phyloP scores from a whole-genome alignment of 1,140 invertebrate species.

The Pseudomyrmex flavicornis region DNA sequence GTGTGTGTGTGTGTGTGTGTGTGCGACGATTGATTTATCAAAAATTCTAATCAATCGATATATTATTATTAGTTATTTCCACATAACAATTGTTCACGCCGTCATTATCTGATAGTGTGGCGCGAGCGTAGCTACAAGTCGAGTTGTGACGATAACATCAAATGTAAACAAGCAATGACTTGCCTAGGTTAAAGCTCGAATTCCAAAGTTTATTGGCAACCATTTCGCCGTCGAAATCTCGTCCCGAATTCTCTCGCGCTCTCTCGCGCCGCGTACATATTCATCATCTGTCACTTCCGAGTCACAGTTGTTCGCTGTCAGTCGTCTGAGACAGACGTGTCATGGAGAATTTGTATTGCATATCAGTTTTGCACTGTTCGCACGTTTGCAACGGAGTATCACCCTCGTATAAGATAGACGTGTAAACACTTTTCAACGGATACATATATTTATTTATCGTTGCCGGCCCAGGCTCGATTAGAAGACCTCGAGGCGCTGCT shows the following conservation, averaged over 20 bases:
- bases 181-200: constrained; percentile 14
- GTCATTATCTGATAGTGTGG: not conserved
- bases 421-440: too few relatives aligned
- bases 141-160: constrained; percentile 10
- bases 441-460: too few relatives aligned
- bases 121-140: not conserved
- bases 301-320: too few relatives aligned
- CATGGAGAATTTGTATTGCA: too few relatives aligned
- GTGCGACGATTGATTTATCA: too few relatives aligned
- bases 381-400: not conserved
- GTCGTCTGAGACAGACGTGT: too few relatives aligned
- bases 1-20: too few relatives aligned
- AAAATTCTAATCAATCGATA: not conserved
- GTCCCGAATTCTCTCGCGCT: constrained; percentile 1
- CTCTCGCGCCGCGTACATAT: not conserved
- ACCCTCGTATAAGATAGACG: not conserved
- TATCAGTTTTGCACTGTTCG: too few relatives aligned
- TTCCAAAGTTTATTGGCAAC: constrained; percentile 40
- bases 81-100: not conserved
- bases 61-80: not conserved
- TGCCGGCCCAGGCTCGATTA: constrained; percentile 91
- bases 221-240: not conserved
- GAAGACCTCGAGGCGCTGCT: constrained; percentile 95
- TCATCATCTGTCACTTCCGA: too few relatives aligned
- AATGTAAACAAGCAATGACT: constrained; percentile 44